Evolutionary conservation across 2,113 vertebrate genomes (phyloP), one percentile per base, ranked within the genome.

Genomic region (Petrocephalus zakoni): DNA sequence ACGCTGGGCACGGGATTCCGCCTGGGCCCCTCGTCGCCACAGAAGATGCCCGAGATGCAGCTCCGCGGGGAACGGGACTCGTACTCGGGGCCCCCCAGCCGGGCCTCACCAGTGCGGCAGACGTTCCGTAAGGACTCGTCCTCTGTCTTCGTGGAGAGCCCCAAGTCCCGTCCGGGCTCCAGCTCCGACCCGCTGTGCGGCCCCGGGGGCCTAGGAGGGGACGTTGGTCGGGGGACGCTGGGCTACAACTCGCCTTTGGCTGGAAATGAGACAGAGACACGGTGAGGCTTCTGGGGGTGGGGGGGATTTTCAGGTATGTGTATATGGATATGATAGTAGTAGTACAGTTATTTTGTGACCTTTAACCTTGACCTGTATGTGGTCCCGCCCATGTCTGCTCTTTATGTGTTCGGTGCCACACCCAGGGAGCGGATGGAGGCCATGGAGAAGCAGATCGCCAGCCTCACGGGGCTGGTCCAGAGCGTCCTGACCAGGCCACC

Each of bases 381-480:
- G 85, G 15, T 17, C 2, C 42, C 13, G 13, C 15, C 17, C 17
- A 37, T 9, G 17, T 58, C 29, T 42, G 5, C 29, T 5, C 22
- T 17, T 17, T 22, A 42, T 42, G 10, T 88, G 42, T 15, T 68
- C 10, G 61, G 0, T 29, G n/a, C 61, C 88, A 64, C 47, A 2
- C 37, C 13, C 75, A 98, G 98, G 93, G 98, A 99, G 90, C 95
- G 98, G 4, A 99, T 99, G 98, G 98, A 99, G 92, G 98, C 97
- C 0, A 99, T 99, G 98, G 98, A 99, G 94, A 99, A 99, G 94
- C 98, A 99, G 95, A 99, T 99, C 0, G 98, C 98, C 86, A 99
- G 98, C 87, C 95, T 99, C 94, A 99, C 98, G 0, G 98, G 98
- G 87, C 95, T 99, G 89, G 97, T 99, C 90, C 98, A 99, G 94